Percentiles rank a stretch among this genome's conserved stretches.
These are phyloP conservation scores for Apostichopus parvimensis DNA, from an alignment of 35 echinoderm and acorn worm species.

Conservation along the genomic window DNA sequence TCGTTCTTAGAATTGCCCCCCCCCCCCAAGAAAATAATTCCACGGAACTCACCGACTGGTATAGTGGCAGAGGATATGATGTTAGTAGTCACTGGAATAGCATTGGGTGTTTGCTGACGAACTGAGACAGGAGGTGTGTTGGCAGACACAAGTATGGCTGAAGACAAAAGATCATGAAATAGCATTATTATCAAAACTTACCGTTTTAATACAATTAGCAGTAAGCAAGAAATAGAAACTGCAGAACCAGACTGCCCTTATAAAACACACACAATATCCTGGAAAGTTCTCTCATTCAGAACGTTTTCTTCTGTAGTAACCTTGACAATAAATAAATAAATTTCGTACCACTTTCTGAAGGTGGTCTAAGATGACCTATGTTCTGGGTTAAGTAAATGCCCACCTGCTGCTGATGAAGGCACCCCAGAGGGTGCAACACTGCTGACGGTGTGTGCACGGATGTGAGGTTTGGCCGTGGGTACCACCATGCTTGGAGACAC, in stretches of 20 bases:
- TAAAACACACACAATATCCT: neutral
- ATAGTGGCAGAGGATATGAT: slow-evolving; percentile 22
- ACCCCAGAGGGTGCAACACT: neutral
- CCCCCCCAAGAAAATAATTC: neutral
- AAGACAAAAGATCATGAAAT: neutral
- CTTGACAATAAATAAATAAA: too few relatives aligned
- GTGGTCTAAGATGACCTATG: too few relatives aligned
- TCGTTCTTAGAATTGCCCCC: too few relatives aligned
- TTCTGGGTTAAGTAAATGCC: neutral
- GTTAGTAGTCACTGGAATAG: slow-evolving; percentile 22
- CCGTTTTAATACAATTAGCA: too few relatives aligned
- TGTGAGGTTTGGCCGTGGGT: slow-evolving; percentile 18
- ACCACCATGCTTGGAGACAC: slow-evolving; percentile 19
- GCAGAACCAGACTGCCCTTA: too few relatives aligned
- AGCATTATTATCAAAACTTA: too few relatives aligned
- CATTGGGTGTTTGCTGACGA: neutral
- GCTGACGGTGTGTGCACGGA: slow-evolving; percentile 7
- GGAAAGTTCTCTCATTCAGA: neutral
- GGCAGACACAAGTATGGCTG: slow-evolving; percentile 39
- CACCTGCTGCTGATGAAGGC: slow-evolving; percentile 7
- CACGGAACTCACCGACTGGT: slow-evolving; percentile 27
- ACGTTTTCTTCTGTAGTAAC: neutral
- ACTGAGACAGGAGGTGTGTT: neutral
- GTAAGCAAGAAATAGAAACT: too few relatives aligned
- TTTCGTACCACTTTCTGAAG: too few relatives aligned